Conservation (phyloP, 2,888 invertebrate species). For the Crematogaster levior region DNA sequence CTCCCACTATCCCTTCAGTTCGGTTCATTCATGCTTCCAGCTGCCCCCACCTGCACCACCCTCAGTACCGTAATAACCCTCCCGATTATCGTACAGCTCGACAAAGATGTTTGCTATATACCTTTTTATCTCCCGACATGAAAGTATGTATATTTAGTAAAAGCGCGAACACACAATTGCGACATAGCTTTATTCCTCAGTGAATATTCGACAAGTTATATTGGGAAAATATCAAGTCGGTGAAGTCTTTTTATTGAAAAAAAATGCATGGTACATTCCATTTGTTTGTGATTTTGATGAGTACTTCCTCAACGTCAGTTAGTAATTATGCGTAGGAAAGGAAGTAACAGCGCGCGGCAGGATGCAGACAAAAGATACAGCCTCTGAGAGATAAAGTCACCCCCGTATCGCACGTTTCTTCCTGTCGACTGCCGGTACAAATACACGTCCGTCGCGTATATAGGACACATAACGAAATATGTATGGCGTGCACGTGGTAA, state of each 20-base stretch:
- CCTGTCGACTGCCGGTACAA: slow-evolving; percentile 72
- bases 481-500: not conserved
- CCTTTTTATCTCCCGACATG: slow-evolving; percentile 10
- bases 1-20: slow-evolving; percentile 64
- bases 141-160: slow-evolving; percentile 11
- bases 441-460: slow-evolving; percentile 13
- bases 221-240: not conserved
- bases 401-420: slow-evolving; percentile 78
- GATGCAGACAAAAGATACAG: slow-evolving; percentile 81
- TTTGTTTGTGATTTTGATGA: not conserved
- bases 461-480: not conserved
- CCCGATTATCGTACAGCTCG: slow-evolving; percentile 29
- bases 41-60: slow-evolving; percentile 62
- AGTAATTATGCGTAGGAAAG: slow-evolving; percentile 74
- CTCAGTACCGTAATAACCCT: slow-evolving; percentile 68
- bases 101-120: not conserved
- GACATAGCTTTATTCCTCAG: not conserved
- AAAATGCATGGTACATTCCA: not conserved
- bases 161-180: slow-evolving; percentile 9
- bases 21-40: slow-evolving; percentile 83
- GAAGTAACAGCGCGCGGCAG: slow-evolving; percentile 78
- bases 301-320: slow-evolving; percentile 12
- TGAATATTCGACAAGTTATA: not conserved
- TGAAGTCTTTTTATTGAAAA: not conserved
- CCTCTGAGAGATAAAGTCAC: slow-evolving; percentile 75